Conservation (phyloP, 2,797 vertebrate genomes). For the Phoeniculus purpureus region DNA sequence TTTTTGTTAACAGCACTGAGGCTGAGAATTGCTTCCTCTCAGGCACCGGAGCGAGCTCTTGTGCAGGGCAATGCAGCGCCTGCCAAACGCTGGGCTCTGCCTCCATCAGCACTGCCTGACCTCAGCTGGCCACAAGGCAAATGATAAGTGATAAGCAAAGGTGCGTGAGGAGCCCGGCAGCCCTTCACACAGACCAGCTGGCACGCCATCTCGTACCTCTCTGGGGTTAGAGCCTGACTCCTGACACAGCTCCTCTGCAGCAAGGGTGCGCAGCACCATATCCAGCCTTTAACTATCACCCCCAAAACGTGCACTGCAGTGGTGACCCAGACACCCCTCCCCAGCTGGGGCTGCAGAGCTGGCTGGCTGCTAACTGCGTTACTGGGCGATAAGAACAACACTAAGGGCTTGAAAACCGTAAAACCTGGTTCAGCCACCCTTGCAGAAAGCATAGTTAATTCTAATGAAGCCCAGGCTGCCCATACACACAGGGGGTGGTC, state of each 20-base stretch:
- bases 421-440: neutral
- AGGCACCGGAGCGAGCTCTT: neutral
- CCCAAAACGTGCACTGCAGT: fast-evolving
- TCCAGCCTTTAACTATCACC: neutral
- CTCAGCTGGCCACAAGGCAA: neutral
- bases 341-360: neutral
- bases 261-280: neutral
- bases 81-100: neutral
- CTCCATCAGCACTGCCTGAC: neutral
- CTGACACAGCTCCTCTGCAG: neutral
- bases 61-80: neutral
- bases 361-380: fast-evolving
- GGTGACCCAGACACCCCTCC: neutral
- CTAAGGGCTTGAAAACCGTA: neutral
- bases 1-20: neutral
- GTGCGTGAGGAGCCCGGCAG: neutral
- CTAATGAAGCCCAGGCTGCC: neutral
- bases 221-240: neutral
- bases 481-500: neutral
- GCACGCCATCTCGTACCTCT: neutral
- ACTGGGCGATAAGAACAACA: neutral
- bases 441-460: neutral
- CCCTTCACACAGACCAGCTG: neutral
- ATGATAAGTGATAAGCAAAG: neutral
- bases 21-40: conserved; percentile 40